A percentile compares a stretch with the other conserved stretches of the same genome.
phyloP scores from a whole-genome alignment of 2,888 invertebrate genomes.

The Melanargia galathea region DNA sequence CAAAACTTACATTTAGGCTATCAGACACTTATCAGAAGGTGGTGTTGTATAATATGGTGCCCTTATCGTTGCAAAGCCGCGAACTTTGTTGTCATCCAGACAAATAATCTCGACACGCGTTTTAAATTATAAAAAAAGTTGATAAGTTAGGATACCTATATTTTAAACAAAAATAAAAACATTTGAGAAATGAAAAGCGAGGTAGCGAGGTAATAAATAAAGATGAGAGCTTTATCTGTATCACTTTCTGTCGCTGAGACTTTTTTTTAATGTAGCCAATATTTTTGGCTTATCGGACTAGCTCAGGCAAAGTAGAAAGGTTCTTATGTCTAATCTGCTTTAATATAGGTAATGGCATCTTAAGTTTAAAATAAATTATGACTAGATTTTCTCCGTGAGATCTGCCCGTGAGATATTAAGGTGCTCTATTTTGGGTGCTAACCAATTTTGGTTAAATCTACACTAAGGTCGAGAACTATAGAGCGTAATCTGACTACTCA shows the following conservation, averaged over 20 bases:
- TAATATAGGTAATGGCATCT: no score
- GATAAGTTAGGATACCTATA: not conserved
- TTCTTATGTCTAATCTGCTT: no score
- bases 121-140: not conserved
- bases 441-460: no score
- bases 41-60: not conserved
- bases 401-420: no score
- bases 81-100: not conserved
- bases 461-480: no score
- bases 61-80: not conserved
- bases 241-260: not conserved
- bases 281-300: slow-evolving; percentile 3
- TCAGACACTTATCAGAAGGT: no score
- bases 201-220: slow-evolving; percentile 4
- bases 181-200: not conserved
- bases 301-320: not conserved
- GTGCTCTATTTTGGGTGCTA: no score
- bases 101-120: not conserved
- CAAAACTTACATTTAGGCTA: no score
- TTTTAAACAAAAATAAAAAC: slow-evolving; percentile 7
- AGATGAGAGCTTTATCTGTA: not conserved
- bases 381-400: no score
- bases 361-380: no score
- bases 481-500: no score
- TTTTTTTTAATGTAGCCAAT: not conserved